Percentiles rank a stretch among this genome's conserved stretches.
phyloP scores from a whole-genome alignment of 2,888 invertebrate species.

The Adelognathus sp. region DNA sequence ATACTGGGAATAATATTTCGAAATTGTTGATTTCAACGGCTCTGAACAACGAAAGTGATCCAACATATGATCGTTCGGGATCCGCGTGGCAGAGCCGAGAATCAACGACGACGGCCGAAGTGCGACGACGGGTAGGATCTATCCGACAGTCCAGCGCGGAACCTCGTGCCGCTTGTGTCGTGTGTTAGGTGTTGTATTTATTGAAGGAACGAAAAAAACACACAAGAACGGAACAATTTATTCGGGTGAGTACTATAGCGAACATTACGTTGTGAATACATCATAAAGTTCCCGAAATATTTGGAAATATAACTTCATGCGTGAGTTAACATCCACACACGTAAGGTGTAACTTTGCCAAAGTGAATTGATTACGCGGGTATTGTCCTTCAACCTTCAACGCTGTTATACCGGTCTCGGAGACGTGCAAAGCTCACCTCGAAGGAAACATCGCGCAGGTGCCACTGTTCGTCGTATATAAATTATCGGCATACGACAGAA shows the following conservation, averaged over 20 bases:
- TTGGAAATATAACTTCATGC: neutral
- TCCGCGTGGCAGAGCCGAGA: conserved; percentile 63
- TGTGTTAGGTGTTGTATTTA: conserved; percentile 29
- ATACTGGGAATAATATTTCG: neutral
- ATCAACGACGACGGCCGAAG: conserved; percentile 55
- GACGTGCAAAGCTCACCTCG: conserved; percentile 17
- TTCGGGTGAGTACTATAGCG: conserved; percentile 42
- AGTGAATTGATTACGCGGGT: conserved; percentile 1
- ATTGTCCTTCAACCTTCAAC: conserved; percentile 7
- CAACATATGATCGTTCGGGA: conserved; percentile 54
- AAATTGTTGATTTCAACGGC: neutral
- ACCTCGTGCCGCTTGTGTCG: conserved; percentile 62
- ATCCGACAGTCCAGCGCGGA: conserved; percentile 63
- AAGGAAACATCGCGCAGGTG: conserved; percentile 35
- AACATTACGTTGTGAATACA: neutral
- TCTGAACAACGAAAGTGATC: conserved; percentile 38
- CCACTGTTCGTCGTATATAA: neutral
- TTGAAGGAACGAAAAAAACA: conserved; percentile 25
- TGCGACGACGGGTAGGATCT: conserved; percentile 43
- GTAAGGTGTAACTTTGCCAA: neutral
- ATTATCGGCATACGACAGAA: neutral
- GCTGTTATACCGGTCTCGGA: conserved; percentile 10
- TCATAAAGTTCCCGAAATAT: neutral
- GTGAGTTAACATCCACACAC: neutral
- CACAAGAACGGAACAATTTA: conserved; percentile 3